These are phyloP conservation scores for Mesochorus sp. DNA, from an alignment of 2,888 invertebrate genomes.

Conservation along the genomic window DNA sequence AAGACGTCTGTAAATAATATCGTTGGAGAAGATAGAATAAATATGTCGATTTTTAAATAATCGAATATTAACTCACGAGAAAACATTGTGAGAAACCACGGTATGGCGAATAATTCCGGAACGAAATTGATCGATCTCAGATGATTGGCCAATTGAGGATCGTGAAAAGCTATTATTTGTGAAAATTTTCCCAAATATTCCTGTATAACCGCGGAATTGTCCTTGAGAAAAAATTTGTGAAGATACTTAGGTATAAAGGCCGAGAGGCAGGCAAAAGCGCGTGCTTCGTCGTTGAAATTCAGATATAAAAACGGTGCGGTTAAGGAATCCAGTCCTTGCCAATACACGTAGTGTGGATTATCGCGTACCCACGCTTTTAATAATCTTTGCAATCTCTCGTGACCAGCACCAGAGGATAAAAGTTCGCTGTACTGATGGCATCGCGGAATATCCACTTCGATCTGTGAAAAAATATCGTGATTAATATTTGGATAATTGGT, in stretches of 20 bases:
- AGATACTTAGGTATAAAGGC: slow-evolving; percentile 98
- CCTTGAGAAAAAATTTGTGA: slow-evolving; percentile 98
- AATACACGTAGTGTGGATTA: slow-evolving; percentile 98
- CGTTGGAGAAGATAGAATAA: no score
- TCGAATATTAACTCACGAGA: slow-evolving; percentile 89
- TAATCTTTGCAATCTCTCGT: slow-evolving; percentile 94
- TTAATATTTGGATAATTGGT: neutral
- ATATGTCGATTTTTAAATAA: neutral
- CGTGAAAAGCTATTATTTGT: slow-evolving; percentile 97
- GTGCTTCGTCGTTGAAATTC: slow-evolving; percentile 98
- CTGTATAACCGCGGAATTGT: slow-evolving; percentile 98
- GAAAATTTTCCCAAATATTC: slow-evolving; percentile 99
- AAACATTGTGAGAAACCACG: slow-evolving; percentile 99
- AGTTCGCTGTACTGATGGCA: slow-evolving; percentile 99
- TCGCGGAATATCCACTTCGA: slow-evolving; percentile 99
- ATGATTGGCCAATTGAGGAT: slow-evolving; percentile 95
- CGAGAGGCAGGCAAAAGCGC: slow-evolving; percentile 97
- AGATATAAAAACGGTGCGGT: slow-evolving; percentile 98
- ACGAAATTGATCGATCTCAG: slow-evolving; percentile 96
- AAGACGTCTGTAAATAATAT: slow-evolving; percentile 92
- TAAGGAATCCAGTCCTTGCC: slow-evolving; percentile 99
- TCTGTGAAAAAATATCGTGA: slow-evolving; percentile 83
- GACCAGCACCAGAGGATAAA: slow-evolving; percentile 96
- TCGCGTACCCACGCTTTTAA: slow-evolving; percentile 98
- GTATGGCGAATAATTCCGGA: slow-evolving; percentile 98